phyloP scores from a whole-genome alignment of 2,113 vertebrate species.

The Cyphotilapia sp. region DNA sequence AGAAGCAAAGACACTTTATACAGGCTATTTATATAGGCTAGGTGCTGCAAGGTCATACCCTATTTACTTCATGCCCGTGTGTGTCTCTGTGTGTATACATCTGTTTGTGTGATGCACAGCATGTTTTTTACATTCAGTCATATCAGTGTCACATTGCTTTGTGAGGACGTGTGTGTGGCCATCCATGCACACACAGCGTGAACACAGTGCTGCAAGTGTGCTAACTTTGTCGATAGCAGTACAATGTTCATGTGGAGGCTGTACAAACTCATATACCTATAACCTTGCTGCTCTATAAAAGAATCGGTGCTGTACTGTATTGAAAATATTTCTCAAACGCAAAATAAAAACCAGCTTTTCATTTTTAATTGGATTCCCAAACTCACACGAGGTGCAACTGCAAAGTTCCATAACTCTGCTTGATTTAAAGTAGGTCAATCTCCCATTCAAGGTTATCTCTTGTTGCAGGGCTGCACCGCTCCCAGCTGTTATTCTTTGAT shows the following conservation, averaged over 20 bases:
- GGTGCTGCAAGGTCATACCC: constrained; percentile 34
- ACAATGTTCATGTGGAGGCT: background rate
- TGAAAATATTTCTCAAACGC: background rate
- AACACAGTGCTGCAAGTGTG: background rate
- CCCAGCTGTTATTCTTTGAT: background rate
- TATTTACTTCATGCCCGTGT: constrained; percentile 4
- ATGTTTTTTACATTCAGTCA: background rate
- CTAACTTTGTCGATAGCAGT: background rate
- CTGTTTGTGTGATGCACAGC: background rate
- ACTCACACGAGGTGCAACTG: background rate
- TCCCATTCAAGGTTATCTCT: background rate
- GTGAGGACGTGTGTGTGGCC: background rate
- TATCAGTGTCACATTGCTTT: constrained; percentile 1
- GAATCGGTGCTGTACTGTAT: background rate
- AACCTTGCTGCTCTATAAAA: background rate
- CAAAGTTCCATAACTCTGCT: background rate
- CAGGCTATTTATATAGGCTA: background rate
- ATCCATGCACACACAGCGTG: background rate
- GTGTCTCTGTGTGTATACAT: background rate
- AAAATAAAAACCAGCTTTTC: background rate
- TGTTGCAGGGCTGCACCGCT: background rate
- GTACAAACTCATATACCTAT: background rate
- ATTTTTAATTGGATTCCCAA: background rate
- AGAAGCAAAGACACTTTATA: background rate
- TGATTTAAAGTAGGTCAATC: background rate